A percentile compares a stretch with the other conserved stretches of the same genome.
Evolutionary conservation across 2,888 invertebrate species (phyloP).

Genomic region (Hymenopus coronatus): DNA sequence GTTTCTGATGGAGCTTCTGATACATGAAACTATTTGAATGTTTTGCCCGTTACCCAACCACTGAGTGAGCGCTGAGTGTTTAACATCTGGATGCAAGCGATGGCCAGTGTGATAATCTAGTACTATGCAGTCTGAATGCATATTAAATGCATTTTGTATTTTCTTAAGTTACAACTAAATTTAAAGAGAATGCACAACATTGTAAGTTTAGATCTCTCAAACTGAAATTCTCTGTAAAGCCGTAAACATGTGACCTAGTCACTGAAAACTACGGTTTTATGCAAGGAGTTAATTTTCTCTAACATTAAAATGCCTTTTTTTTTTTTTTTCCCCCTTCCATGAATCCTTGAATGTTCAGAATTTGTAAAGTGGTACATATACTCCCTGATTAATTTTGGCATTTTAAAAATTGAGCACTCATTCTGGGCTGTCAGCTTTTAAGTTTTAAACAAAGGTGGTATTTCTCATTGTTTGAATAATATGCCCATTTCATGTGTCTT

Average conservation of each 20-base stretch:
- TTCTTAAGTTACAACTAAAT: not conserved
- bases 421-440: not conserved
- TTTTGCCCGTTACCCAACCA: not conserved
- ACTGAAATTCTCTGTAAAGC: not conserved
- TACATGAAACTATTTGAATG: conserved; percentile 23
- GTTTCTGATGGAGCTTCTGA: conserved; percentile 22
- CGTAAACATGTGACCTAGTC: not conserved
- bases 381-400: not conserved
- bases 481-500: not conserved
- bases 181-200: not conserved
- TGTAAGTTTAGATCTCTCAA: not conserved
- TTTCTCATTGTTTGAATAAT: not conserved
- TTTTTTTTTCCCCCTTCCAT: not conserved
- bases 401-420: not conserved
- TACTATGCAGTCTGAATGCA: not conserved
- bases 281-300: not conserved
- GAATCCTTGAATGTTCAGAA: not conserved
- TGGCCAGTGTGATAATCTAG: not conserved
- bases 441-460: not conserved
- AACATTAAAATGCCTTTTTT: not conserved
- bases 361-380: not conserved
- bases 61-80: conserved; percentile 6
- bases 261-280: not conserved
- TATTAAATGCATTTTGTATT: not conserved
- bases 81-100: not conserved